Evolutionary conservation across 1,140 invertebrate genomes (phyloP).

Genomic region (Euwallacea similis): DNA sequence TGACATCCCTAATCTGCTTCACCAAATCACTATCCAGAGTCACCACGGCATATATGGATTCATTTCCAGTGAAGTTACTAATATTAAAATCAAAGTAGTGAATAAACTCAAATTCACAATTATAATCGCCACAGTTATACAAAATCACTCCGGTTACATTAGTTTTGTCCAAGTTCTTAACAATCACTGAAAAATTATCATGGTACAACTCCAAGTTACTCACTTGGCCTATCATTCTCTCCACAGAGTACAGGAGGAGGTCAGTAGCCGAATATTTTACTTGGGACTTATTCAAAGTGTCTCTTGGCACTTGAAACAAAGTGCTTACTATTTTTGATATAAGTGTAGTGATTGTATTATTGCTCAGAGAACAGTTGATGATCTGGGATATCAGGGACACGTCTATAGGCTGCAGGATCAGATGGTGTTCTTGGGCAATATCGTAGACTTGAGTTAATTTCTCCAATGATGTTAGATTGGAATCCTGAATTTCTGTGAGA

Average conservation of each 20-base stretch:
- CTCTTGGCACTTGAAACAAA: constrained; percentile 27
- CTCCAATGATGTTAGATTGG: constrained; percentile 25
- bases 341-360: neutral
- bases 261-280: constrained; percentile 39
- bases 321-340: constrained; percentile 33
- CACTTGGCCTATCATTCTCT: constrained; percentile 28
- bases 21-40: constrained; percentile 30
- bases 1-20: constrained; percentile 28
- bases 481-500: constrained; percentile 35
- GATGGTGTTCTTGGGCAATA: constrained; percentile 15
- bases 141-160: constrained; percentile 38
- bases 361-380: constrained; percentile 1
- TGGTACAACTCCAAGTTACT: constrained; percentile 3
- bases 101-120: constrained; percentile 15
- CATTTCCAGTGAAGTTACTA: constrained; percentile 22
- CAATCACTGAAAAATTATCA: constrained; percentile 36
- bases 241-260: constrained; percentile 40
- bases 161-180: constrained; percentile 24
- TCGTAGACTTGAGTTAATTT: constrained; percentile 30
- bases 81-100: constrained; percentile 8
- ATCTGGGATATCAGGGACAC: constrained; percentile 35
- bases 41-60: constrained; percentile 35
- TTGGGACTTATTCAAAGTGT: constrained; percentile 38
- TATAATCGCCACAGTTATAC: constrained; percentile 13
- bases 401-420: constrained; percentile 28